Percentiles rank a stretch among this genome's conserved stretches.
Evolutionary conservation across 2,797 vertebrate genomes (phyloP).

Genomic region (Numenius phaeopus): DNA sequence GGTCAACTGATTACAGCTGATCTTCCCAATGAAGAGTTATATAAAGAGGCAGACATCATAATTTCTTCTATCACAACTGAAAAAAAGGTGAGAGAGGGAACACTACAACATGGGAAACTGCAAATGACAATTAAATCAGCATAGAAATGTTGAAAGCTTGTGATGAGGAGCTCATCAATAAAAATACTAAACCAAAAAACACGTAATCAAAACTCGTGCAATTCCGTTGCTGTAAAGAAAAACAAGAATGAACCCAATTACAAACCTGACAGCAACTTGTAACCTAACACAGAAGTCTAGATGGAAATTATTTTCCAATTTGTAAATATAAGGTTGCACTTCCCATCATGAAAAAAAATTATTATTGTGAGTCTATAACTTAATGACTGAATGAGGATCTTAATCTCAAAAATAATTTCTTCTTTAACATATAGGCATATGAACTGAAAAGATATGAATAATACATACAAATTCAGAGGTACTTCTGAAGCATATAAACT

Average conservation of each 20-base stretch:
- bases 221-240: neutral
- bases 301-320: neutral
- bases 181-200: neutral
- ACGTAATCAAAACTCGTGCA: neutral
- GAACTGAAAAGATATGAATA: neutral
- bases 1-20: neutral
- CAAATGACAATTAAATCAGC: neutral
- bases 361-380: neutral
- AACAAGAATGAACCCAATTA: neutral
- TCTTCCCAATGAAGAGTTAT: neutral
- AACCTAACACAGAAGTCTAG: neutral
- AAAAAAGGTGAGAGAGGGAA: neutral
- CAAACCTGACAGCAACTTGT: neutral
- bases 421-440: neutral
- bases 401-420: neutral
- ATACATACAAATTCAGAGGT: neutral
- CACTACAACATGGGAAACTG: neutral
- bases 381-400: neutral
- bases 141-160: neutral
- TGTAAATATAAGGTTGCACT: neutral
- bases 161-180: neutral
- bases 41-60: neutral
- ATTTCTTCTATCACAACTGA: neutral
- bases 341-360: neutral
- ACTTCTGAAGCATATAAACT: neutral